Percentiles rank a stretch among this genome's conserved stretches.
phyloP scores from a whole-genome alignment of 1,140 invertebrate genomes.

The Drosophila persimilis region DNA sequence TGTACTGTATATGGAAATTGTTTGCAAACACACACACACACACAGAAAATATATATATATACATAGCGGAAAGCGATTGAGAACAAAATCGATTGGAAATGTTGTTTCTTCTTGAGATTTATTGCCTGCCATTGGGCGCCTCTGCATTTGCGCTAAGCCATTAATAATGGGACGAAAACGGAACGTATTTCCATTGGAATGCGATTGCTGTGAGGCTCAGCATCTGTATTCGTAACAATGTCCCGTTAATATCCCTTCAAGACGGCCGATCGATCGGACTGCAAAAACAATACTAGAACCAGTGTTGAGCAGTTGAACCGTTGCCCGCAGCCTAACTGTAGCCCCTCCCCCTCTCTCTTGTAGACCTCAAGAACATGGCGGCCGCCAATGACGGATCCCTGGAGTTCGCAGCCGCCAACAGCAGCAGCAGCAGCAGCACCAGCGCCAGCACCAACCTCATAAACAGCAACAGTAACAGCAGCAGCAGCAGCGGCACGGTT shows the following conservation, averaged over 20 bases:
- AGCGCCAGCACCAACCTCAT: constrained; percentile 26
- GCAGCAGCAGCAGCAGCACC: constrained; percentile 45
- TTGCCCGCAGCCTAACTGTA: constrained; percentile 12
- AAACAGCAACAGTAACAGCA: constrained; percentile 37
- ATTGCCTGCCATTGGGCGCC: constrained; percentile 45
- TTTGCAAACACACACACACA: constrained; percentile 43
- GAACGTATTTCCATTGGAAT: constrained; percentile 15
- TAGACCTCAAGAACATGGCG: constrained; percentile 79
- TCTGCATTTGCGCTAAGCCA: constrained; percentile 54
- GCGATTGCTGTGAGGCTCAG: constrained; percentile 2
- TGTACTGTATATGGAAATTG: constrained; percentile 57
- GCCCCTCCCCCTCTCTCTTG: constrained; percentile 56
- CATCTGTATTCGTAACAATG: neutral
- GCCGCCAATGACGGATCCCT: constrained; percentile 72
- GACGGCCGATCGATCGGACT: no score
- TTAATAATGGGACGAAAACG: constrained; percentile 14
- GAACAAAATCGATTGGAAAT: constrained; percentile 37
- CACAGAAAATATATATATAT: constrained; percentile 51
- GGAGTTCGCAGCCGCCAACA: constrained; percentile 64
- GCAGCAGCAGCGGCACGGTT: constrained; percentile 15
- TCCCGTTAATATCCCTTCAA: no score
- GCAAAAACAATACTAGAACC: no score
- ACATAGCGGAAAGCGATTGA: constrained; percentile 52
- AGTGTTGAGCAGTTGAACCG: no score
- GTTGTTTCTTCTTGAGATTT: constrained; percentile 42